Evolutionary conservation across 2,113 vertebrate genomes (phyloP).

Genomic region (Epinephelus lanceolatus): DNA sequence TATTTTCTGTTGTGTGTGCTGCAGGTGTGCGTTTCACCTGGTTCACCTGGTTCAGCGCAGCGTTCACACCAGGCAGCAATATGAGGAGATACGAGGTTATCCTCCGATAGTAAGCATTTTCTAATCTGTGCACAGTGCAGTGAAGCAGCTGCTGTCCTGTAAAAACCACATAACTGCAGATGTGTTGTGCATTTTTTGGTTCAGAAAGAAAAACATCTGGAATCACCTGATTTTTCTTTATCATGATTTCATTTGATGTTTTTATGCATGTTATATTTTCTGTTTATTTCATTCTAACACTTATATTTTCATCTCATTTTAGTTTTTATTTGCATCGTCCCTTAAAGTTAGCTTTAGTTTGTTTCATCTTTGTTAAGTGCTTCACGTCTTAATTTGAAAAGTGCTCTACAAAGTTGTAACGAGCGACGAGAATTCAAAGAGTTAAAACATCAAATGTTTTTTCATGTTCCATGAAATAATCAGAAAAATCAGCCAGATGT

Average conservation of each 20-base stretch:
- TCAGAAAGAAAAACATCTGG: not conserved
- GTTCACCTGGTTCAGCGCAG: too few relatives aligned
- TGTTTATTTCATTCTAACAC: too few relatives aligned
- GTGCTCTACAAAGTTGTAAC: too few relatives aligned
- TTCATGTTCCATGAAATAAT: too few relatives aligned
- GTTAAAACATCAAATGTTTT: too few relatives aligned
- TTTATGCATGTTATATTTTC: not conserved
- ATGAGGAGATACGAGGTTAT: not conserved
- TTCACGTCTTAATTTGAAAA: too few relatives aligned
- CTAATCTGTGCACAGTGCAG: not conserved
- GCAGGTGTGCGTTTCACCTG: too few relatives aligned
- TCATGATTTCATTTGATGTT: not conserved
- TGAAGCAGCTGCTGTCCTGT: not conserved
- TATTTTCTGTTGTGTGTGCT: too few relatives aligned
- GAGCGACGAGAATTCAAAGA: too few relatives aligned
- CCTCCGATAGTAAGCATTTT: not conserved
- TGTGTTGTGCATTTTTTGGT: constrained; percentile 3
- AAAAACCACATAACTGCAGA: constrained; percentile 14
- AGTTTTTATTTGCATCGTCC: not conserved
- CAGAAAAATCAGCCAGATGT: not conserved
- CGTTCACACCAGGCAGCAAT: too few relatives aligned
- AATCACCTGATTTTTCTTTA: not conserved
- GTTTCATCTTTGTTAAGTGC: not conserved
- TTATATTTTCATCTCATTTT: not conserved
- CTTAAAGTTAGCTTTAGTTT: too few relatives aligned